These are phyloP conservation scores for Microtus pennsylvanicus DNA, from an alignment of 2,113 vertebrate species.

Conservation along the genomic window DNA sequence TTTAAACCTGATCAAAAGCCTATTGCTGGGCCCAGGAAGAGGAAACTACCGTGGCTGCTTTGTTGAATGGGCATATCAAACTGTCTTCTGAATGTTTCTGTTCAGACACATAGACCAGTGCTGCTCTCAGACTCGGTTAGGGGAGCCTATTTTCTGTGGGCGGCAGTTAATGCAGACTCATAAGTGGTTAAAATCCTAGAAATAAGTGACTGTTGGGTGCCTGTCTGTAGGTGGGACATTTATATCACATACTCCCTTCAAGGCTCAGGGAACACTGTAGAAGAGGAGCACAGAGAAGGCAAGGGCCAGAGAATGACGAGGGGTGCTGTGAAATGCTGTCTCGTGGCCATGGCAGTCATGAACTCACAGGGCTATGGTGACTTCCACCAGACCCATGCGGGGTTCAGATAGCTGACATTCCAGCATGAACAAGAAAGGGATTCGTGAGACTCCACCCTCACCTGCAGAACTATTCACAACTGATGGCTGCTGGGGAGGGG, in stretches of 20 bases:
- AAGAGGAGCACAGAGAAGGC: not conserved
- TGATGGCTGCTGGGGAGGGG: not conserved
- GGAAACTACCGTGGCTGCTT: not conserved
- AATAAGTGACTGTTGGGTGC: not conserved
- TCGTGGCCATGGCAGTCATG: not conserved
- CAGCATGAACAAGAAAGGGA: too few species aligned
- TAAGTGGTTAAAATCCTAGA: not conserved
- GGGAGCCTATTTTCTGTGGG: not conserved
- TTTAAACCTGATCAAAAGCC: not conserved
- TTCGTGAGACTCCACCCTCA: not conserved
- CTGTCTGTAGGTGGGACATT: not conserved
- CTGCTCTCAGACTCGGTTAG: not conserved
- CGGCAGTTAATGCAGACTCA: not conserved
- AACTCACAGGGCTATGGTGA: not conserved
- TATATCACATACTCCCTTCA: not conserved
- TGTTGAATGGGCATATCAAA: not conserved
- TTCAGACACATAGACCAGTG: not conserved
- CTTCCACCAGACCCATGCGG: not conserved
- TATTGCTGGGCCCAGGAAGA: not conserved
- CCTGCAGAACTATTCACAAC: not conserved
- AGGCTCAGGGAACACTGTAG: not conserved
- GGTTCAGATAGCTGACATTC: not conserved
- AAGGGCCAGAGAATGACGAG: not conserved
- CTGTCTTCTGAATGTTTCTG: not conserved
- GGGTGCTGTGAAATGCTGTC: not conserved